A percentile compares a stretch with the other conserved stretches of the same genome.
Conservation (phyloP, 2,113 vertebrate species). For the Pelodiscus sinensis region DNA sequence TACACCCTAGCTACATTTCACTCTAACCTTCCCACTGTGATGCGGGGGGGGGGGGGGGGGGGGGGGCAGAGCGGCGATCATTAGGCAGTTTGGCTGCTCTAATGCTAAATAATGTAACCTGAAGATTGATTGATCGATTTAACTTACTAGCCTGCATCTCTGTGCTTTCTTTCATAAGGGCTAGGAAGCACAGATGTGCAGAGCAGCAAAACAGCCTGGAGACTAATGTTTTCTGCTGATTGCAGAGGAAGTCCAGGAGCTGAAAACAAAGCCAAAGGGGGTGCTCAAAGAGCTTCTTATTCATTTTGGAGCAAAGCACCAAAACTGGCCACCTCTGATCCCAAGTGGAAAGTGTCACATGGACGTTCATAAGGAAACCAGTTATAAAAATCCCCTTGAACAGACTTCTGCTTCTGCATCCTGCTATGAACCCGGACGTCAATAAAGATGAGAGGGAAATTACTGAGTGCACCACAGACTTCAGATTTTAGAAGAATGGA, state of each 20-base stretch:
- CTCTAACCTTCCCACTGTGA: not conserved
- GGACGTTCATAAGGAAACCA: not conserved
- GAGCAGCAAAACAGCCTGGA: conserved; percentile 21
- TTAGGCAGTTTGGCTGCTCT: not conserved
- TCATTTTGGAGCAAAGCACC: not conserved
- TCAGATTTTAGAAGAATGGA: not conserved
- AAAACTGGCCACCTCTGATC: not conserved
- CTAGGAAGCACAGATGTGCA: conserved; percentile 21
- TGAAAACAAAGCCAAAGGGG: not conserved
- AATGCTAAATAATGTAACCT: conserved; percentile 24
- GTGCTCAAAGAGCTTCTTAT: not conserved
- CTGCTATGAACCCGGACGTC: not conserved
- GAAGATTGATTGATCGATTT: not conserved
- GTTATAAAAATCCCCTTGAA: not conserved
- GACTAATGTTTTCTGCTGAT: not conserved
- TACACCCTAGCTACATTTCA: not conserved
- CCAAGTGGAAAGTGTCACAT: not conserved
- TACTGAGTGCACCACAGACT: not conserved
- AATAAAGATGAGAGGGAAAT: not conserved
- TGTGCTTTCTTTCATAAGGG: conserved; percentile 50
- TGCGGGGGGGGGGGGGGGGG: not conserved
- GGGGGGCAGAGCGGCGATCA: too few relatives aligned
- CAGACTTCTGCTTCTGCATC: not conserved
- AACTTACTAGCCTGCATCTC: conserved; percentile 6
- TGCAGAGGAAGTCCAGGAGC: not conserved